These are phyloP conservation scores for Lophochroa leadbeateri DNA, from an alignment of 2,113 vertebrate genomes.

Conservation along the genomic window DNA sequence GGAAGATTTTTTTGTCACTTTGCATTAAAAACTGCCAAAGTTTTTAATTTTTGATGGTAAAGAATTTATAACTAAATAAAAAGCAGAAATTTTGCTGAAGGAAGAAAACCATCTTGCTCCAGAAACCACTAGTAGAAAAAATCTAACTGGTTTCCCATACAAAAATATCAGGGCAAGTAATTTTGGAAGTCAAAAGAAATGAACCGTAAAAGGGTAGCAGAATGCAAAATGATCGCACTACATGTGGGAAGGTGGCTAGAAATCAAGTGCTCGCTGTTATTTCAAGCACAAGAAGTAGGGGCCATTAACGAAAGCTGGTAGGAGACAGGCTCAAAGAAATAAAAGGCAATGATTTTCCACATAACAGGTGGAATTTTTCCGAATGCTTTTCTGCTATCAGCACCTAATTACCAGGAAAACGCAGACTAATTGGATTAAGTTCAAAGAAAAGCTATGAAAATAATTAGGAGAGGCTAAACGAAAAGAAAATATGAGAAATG, in stretches of 20 bases:
- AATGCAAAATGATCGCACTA: not conserved
- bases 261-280: not conserved
- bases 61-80: not conserved
- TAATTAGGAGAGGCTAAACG: not conserved
- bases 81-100: not conserved
- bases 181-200: not conserved
- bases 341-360: not conserved
- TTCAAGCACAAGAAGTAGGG: not conserved
- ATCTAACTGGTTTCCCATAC: not conserved
- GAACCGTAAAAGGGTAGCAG: not conserved
- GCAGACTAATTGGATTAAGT: slow-evolving; percentile 14
- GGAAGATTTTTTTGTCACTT: not conserved
- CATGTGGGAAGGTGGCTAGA: not conserved
- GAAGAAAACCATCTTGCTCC: not conserved
- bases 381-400: slow-evolving; percentile 6
- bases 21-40: not conserved
- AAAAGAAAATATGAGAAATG: not conserved
- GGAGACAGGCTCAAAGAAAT: not conserved
- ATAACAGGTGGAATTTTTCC: slow-evolving; percentile 17
- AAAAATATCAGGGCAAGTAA: not conserved
- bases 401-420: slow-evolving; percentile 18
- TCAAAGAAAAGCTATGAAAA: slow-evolving; percentile 33
- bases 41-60: not conserved
- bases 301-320: not conserved
- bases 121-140: not conserved